Base-by-base conservation (phyloP, 2,888 invertebrate genomes). In the Caenorhabditis angaria region DNA sequence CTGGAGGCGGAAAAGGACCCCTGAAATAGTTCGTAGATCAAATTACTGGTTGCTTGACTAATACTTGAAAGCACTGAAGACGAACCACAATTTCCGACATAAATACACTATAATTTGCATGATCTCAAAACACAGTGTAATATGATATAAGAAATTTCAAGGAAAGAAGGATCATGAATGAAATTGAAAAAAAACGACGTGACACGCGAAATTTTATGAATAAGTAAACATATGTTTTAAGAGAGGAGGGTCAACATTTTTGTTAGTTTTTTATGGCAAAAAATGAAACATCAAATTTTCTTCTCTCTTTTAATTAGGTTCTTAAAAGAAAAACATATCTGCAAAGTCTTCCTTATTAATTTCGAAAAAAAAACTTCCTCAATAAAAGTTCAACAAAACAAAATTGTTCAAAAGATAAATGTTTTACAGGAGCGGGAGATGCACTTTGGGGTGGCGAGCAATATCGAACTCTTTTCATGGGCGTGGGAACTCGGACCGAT, bases 401-500 rank as follows among this genome's bases (percentile, higher is more conserved):
- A 35, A 35, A 35, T 35, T 2, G 1, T 70, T 48, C 25, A 10
- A 6, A 22, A 35, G n/a, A n/a, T n/a, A n/a, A n/a, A n/a, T n/a
- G 35, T 10, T 10, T 74, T 75, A 72, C 59, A 84, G 84, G 85
- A 32, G 83, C 85, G 35, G 85, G 85, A n/a, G 85, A 85, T 66
- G 85, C 85, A 41, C 76, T 85, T 10, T 85, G 85, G 85, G 82
- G 81, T 32, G 83, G 83, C 14, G 70, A 80, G 61, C 76, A 77
- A 64, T 61, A 67, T 51, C 65, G 64, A 55, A 83, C 81, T 61
- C 73, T 85, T 61, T 82, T 85, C 76, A 83, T 83, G 61, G 85
- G 85, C 54, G 79, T 85, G 61, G 85, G 85, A 22, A 84, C 85
- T 20, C 71, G 85, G 27, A 86, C 85, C 29, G 85, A 85, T 63